A percentile compares a stretch with the other conserved stretches of the same genome.
These are phyloP conservation scores for Stichodactyla helianthus DNA, from an alignment of 64 coral and sea anemone genomes.

Conservation along the genomic window DNA sequence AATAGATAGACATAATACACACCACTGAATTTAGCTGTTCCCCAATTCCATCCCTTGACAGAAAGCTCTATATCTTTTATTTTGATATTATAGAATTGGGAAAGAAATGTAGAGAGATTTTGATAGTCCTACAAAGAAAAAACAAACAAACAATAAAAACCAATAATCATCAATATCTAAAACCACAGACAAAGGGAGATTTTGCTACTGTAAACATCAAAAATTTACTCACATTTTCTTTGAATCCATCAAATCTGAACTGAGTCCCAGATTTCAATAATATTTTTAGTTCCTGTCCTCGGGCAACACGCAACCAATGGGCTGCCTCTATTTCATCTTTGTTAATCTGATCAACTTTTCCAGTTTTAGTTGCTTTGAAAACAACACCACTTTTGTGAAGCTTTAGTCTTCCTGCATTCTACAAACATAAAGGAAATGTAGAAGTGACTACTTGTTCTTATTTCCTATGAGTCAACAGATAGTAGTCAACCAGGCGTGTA, in stretches of 20 bases:
- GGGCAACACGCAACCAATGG: constrained; percentile 91
- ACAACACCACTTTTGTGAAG: constrained; percentile 86
- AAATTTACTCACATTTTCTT: constrained; percentile 77
- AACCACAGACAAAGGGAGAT: not conserved
- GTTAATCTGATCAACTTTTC: constrained; percentile 78
- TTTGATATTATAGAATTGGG: constrained; percentile 68
- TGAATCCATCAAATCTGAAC: constrained; percentile 97
- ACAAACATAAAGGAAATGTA: not conserved
- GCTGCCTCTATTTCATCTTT: constrained; percentile 74
- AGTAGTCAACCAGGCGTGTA: too few relatives aligned
- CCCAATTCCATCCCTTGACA: constrained; percentile 99
- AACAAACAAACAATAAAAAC: not conserved
- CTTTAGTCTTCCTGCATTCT: constrained; percentile 93
- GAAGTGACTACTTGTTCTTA: not conserved
- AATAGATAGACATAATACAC: too few relatives aligned
- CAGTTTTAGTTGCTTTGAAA: constrained; percentile 97
- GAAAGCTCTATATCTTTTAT: constrained; percentile 87
- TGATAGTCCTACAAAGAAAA: constrained; percentile 67
- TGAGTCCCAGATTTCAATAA: constrained; percentile 78
- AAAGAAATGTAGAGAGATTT: constrained; percentile 76
- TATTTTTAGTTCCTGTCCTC: constrained; percentile 88
- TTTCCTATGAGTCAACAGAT: too few relatives aligned
- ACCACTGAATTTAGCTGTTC: constrained; percentile 88
- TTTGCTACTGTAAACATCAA: not conserved
- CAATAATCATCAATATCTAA: not conserved